A percentile compares a stretch with the other conserved stretches of the same genome.
These are phyloP conservation scores for Mercenaria mercenaria DNA, from an alignment of 1,140 invertebrate genomes.

Conservation along the genomic window DNA sequence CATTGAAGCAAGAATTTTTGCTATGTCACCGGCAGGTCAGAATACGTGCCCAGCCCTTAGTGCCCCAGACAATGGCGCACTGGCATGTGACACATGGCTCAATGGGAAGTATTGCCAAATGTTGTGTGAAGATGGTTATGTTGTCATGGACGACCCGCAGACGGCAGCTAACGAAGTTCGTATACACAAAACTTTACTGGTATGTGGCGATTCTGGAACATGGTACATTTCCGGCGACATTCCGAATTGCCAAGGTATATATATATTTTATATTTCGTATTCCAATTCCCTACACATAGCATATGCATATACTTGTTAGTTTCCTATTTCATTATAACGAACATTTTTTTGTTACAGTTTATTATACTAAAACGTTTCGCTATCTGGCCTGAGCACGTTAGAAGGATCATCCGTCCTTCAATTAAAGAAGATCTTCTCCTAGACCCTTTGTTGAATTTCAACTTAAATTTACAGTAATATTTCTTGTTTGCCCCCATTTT, in stretches of 20 bases:
- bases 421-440: too few relatives aligned
- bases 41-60: neutral
- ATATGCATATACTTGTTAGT: neutral
- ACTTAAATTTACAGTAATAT: too few relatives aligned
- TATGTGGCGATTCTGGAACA: neutral
- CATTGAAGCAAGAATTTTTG: too few relatives aligned
- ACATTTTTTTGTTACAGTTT: neutral
- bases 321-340: neutral
- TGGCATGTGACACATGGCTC: conserved; percentile 41
- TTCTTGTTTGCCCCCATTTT: too few relatives aligned
- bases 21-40: neutral
- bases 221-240: neutral
- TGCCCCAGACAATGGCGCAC: conserved; percentile 28
- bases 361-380: neutral
- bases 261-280: neutral
- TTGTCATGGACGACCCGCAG: neutral
- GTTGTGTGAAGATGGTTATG: conserved; percentile 11
- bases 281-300: too few relatives aligned
- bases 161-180: too few relatives aligned
- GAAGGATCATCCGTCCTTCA: too few relatives aligned
- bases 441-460: too few relatives aligned
- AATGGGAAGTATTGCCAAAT: conserved; percentile 6
- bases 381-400: too few relatives aligned
- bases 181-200: neutral
- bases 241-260: neutral